phyloP scores from a whole-genome alignment of 1,140 invertebrate species.

The Drusus annulatus region DNA sequence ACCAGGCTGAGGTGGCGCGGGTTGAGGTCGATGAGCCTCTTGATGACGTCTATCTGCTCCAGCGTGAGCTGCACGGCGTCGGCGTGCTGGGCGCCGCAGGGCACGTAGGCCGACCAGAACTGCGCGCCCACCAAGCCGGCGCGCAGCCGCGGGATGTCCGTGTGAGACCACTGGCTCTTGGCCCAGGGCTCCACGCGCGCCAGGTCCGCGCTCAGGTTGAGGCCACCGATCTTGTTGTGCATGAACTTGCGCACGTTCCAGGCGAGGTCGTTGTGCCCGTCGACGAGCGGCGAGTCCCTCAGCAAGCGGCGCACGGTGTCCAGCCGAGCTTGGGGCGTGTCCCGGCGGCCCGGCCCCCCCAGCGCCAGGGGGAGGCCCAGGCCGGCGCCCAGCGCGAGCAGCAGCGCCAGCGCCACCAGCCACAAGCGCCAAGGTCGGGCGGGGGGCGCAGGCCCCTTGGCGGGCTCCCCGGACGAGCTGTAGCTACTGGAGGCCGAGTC shows the following conservation, averaged over 20 bases:
- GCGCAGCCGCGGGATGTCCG: conserved; percentile 88
- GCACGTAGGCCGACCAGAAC: conserved; percentile 88
- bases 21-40: conserved; percentile 86
- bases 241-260: conserved; percentile 88
- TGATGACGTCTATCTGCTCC: conserved; percentile 92
- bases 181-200: conserved; percentile 84
- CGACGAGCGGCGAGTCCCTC: conserved; percentile 75
- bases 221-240: conserved; percentile 84
- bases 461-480: conserved; percentile 68
- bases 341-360: conserved; percentile 67
- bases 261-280: conserved; percentile 91
- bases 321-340: conserved; percentile 73
- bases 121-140: conserved; percentile 88
- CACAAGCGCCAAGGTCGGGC: conserved; percentile 66
- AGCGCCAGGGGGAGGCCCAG: conserved; percentile 68
- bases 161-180: conserved; percentile 87
- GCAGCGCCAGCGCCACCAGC: conserved; percentile 65
- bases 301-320: conserved; percentile 73
- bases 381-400: conserved; percentile 66
- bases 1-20: conserved; percentile 80
- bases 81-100: conserved; percentile 85
- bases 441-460: conserved; percentile 63
- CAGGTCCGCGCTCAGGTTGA: conserved; percentile 85
- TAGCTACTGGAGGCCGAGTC: conserved; percentile 68
- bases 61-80: conserved; percentile 89